phyloP scores from a whole-genome alignment of 35 echinoderm and acorn worm genomes.

The Acanthaster planci region DNA sequence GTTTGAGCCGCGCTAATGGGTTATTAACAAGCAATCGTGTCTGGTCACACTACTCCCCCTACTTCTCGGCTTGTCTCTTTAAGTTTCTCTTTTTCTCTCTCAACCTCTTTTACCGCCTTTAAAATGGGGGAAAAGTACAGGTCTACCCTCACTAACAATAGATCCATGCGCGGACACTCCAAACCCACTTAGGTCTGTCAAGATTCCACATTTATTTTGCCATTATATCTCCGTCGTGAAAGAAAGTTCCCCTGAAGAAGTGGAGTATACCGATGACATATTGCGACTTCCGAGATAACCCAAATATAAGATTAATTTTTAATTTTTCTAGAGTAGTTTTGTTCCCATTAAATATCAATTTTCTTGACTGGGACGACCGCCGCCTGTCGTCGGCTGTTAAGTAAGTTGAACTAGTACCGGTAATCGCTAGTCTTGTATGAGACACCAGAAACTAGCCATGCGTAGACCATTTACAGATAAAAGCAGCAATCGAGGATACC shows the following conservation, averaged over 20 bases:
- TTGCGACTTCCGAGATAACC: slow-evolving; percentile 13
- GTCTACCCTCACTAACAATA: background rate
- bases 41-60: slow-evolving; percentile 15
- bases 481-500: background rate
- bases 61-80: background rate
- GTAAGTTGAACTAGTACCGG: background rate
- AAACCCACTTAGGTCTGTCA: slow-evolving; percentile 10
- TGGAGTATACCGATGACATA: background rate
- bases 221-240: background rate
- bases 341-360: slow-evolving; percentile 13
- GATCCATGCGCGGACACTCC: slow-evolving; percentile 11
- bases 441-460: slow-evolving; percentile 14
- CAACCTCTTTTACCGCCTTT: background rate
- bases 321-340: background rate
- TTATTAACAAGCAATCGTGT: slow-evolving; percentile 24
- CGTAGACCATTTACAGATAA: background rate
- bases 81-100: background rate
- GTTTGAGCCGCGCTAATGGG: slow-evolving; percentile 25
- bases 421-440: background rate
- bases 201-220: slow-evolving; percentile 16
- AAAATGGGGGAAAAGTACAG: slow-evolving; percentile 1
- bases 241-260: background rate
- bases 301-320: slow-evolving; percentile 28
- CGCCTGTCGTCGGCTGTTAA: too few species aligned
- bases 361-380: background rate